These are phyloP conservation scores for Mycogona germanica DNA, from an alignment of 2,888 invertebrate species.

Conservation along the genomic window DNA sequence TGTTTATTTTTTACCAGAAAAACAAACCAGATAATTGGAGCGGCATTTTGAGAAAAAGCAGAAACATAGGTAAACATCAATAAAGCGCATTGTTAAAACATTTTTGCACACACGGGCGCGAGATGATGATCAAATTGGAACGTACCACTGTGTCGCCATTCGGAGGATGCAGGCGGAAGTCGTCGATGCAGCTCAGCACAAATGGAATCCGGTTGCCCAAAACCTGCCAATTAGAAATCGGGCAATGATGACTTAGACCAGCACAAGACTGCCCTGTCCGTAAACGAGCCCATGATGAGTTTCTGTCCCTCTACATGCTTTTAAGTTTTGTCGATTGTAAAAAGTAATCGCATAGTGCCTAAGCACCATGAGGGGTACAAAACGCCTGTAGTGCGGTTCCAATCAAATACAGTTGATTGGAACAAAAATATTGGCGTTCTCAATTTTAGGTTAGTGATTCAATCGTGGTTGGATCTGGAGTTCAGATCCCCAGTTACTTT, in stretches of 20 bases:
- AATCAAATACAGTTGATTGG: too few relatives aligned
- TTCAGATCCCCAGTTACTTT: too few relatives aligned
- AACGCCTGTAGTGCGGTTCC: too few relatives aligned
- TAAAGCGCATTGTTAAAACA: not conserved
- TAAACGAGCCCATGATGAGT: too few relatives aligned
- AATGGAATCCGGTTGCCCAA: constrained; percentile 92
- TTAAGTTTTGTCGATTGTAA: not conserved
- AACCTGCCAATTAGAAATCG: constrained; percentile 30
- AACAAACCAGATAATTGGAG: constrained; percentile 4
- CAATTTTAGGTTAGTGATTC: too few relatives aligned
- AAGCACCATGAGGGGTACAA: too few relatives aligned
- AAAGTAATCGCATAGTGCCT: too few relatives aligned
- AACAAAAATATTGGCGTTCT: too few relatives aligned
- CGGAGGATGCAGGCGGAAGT: constrained; percentile 85
- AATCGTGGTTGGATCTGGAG: too few relatives aligned
- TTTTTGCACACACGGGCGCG: not conserved
- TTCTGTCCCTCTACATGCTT: too few relatives aligned
- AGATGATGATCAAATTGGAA: constrained; percentile 7
- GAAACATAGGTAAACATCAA: constrained; percentile 16
- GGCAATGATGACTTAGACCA: not conserved
- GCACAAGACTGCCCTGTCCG: too few relatives aligned
- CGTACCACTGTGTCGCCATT: constrained; percentile 61
- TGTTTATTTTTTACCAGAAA: constrained; percentile 14
- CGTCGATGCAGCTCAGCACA: constrained; percentile 82
- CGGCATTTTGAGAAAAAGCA: constrained; percentile 18